Conservation (phyloP, 2,888 invertebrate species). For the Microplitis deprimator region DNA sequence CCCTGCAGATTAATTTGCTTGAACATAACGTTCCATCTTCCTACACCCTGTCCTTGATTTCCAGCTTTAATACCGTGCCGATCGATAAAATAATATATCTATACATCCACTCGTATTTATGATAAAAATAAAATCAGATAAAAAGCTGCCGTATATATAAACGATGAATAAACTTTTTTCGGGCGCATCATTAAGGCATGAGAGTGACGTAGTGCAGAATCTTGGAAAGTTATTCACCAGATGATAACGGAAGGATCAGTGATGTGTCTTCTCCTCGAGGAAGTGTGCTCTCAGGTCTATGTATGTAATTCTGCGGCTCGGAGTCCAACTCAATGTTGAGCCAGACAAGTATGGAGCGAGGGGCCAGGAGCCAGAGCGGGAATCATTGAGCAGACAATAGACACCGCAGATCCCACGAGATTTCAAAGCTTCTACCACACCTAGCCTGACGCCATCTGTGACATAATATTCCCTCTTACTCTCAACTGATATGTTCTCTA, state of each 20-base stretch:
- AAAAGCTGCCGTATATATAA: no score
- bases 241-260: neutral
- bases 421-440: conserved; percentile 37
- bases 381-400: conserved; percentile 47
- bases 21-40: neutral
- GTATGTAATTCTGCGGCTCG: conserved; percentile 47
- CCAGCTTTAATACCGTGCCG: neutral
- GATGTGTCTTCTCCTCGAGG: neutral
- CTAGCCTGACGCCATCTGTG: conserved; percentile 16
- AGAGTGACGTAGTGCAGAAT: neutral
- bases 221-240: neutral
- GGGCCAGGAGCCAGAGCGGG: conserved; percentile 3
- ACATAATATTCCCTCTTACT: conserved; percentile 28
- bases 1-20: neutral
- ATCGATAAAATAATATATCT: neutral
- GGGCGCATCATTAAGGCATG: neutral
- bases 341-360: conserved; percentile 22
- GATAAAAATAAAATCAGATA: no score
- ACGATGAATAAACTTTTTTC: no score
- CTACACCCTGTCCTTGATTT: neutral
- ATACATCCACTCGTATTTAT: no score
- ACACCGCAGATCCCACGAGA: conserved; percentile 50
- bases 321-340: conserved; percentile 35
- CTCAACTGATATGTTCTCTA: neutral
- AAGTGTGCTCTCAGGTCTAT: conserved; percentile 31